Percentiles rank a stretch among this genome's conserved stretches.
Conservation (phyloP, 2,888 invertebrate species). For the Deroplatys truncata region DNA sequence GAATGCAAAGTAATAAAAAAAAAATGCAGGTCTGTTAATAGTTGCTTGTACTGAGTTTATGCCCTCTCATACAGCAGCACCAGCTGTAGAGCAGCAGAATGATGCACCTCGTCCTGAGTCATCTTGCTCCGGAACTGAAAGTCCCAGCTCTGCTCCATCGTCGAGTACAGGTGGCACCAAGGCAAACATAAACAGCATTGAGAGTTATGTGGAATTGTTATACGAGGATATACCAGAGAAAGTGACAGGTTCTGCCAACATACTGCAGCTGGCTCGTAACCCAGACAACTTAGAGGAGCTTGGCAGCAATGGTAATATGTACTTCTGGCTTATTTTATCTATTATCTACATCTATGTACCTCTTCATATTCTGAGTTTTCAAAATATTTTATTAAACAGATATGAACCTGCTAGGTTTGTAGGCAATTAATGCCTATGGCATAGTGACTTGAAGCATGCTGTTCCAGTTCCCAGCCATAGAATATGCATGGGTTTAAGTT, state of each 20-base stretch:
- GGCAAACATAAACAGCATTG: constrained; percentile 76
- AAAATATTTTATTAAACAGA: background rate
- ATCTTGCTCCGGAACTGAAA: constrained; percentile 26
- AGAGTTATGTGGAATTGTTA: constrained; percentile 91
- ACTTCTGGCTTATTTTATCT: too few relatives aligned
- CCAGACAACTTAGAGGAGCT: constrained; percentile 92
- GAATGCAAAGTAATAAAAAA: too few relatives aligned
- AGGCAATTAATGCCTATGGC: too few relatives aligned
- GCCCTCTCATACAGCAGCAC: background rate
- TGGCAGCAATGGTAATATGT: constrained; percentile 77
- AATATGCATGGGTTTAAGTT: too few relatives aligned
- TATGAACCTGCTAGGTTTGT: too few relatives aligned
- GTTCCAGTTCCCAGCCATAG: too few relatives aligned
- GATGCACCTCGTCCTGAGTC: constrained; percentile 23
- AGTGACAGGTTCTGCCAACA: constrained; percentile 85
- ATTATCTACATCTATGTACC: too few relatives aligned
- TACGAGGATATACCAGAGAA: constrained; percentile 94
- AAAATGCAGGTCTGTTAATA: too few relatives aligned
- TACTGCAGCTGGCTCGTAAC: constrained; percentile 86
- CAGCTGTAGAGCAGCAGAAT: background rate
- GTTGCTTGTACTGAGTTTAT: too few relatives aligned
- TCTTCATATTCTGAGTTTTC: too few relatives aligned
- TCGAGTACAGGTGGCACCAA: constrained; percentile 48
- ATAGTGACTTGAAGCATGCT: too few relatives aligned
- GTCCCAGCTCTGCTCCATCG: constrained; percentile 38